Base-by-base conservation (phyloP, 2,888 invertebrate genomes). In the Macroteleia sp. region DNA sequence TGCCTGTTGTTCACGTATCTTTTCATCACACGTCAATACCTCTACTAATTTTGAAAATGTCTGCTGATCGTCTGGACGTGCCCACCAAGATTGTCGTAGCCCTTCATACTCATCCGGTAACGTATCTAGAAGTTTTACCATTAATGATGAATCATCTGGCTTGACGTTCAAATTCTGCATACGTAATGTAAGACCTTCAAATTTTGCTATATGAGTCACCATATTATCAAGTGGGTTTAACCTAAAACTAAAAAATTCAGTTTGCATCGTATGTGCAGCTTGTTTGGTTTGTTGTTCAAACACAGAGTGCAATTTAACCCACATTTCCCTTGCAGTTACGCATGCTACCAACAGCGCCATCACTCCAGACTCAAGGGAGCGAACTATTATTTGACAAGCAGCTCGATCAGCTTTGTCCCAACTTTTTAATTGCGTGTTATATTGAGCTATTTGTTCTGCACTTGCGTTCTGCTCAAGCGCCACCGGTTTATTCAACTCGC, bases 271-370 rank as follows among this genome's bases (percentile, higher is more conserved):
- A 66, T 74, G 74, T 2, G 74, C 61, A 8, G 77, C 74, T 42
- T 71, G 70, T 14, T 80, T 44, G 0, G 77, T 75, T 48, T 80
- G 70, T 39, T 67, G 76, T 46, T 80, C 62, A 64, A 36, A 79
- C 12, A 79, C 20, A 14, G 62, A 22, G 4, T 52, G 66, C 8
- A 77, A 16, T 41, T 77, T 79, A 0, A 52, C 6, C 79, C 70
- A 70, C 57, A 76, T 77, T 0, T 62, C 62, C 25, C 62, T 50
- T 5, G 76, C 69, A 16, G 22, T 14, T 12, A 57, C 20, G 28
- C 79, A 79, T 4, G 75, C 39, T 0, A 79, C 76, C 9, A 77
- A 14, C 22, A 77, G 22, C 1, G 52, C 48, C 50, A 59, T 64
- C 1, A 76, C 76, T 2, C 28, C 44, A 0, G 64, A 41, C 19